These are phyloP conservation scores for Cerastoderma edule DNA, from an alignment of 2,888 invertebrate genomes.

Conservation along the genomic window DNA sequence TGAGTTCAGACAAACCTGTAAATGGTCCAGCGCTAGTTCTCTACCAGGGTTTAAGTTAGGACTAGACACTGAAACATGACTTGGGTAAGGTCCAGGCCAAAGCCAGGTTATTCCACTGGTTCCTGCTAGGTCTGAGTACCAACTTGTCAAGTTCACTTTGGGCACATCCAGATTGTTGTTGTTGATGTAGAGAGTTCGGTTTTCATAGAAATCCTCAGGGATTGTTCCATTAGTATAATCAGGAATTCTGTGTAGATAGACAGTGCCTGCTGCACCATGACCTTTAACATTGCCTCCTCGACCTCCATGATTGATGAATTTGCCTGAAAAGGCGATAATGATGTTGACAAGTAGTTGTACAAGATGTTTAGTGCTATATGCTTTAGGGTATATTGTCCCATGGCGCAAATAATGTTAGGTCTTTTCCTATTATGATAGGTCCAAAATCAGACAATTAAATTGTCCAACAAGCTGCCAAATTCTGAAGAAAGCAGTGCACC, in stretches of 20 bases:
- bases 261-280: conserved; percentile 72
- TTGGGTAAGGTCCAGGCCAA: conserved; percentile 64
- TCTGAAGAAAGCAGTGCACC: no score
- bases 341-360: no score
- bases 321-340: conserved; percentile 62
- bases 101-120: conserved; percentile 66
- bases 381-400: no score
- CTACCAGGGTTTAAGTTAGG: conserved; percentile 32
- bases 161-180: conserved; percentile 57
- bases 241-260: conserved; percentile 70
- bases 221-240: conserved; percentile 33
- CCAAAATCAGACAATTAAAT: no score
- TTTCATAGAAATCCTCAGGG: conserved; percentile 54
- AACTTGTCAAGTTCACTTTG: conserved; percentile 51
- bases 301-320: conserved; percentile 66
- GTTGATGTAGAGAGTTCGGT: conserved; percentile 69
- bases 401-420: no score
- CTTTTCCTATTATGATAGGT: no score
- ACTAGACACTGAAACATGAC: conserved; percentile 44
- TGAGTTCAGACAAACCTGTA: conserved; percentile 63
- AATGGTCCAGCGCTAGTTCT: conserved; percentile 60
- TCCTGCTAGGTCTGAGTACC: conserved; percentile 47
- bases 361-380: no score
- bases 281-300: conserved; percentile 60
- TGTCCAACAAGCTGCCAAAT: no score